A percentile compares a stretch with the other conserved stretches of the same genome.
Conservation (phyloP, 2,797 vertebrate species). For the Sebastiscus albofasciatus region DNA sequence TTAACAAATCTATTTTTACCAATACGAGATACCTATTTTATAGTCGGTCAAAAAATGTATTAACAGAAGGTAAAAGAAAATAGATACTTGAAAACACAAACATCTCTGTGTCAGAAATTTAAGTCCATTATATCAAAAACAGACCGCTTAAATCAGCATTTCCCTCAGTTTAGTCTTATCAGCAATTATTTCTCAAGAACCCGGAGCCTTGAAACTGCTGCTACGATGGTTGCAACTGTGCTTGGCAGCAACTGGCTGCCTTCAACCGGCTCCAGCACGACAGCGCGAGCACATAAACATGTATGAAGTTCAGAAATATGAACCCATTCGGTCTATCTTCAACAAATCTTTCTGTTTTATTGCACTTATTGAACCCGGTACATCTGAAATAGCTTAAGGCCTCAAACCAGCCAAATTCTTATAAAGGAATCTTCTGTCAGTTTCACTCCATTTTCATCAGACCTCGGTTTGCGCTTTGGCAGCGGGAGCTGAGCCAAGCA, state of each 20-base stretch:
- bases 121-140: slow-evolving; percentile 6
- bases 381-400: slow-evolving; percentile 69
- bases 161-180: slow-evolving; percentile 22
- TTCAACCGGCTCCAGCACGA: slow-evolving; percentile 40
- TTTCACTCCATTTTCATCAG: slow-evolving; percentile 70
- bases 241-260: slow-evolving; percentile 39
- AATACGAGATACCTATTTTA: background rate
- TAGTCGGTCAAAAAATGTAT: background rate
- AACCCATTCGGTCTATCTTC: slow-evolving; percentile 31
- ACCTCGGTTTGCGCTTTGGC: slow-evolving; percentile 59
- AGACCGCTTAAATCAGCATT: slow-evolving; percentile 8
- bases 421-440: slow-evolving; percentile 68
- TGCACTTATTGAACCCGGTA: slow-evolving; percentile 54
- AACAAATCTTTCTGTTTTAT: slow-evolving; percentile 41
- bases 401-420: slow-evolving; percentile 53
- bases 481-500: slow-evolving; percentile 74
- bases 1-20: background rate
- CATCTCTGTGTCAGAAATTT: background rate
- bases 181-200: slow-evolving; percentile 2
- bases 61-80: background rate
- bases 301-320: slow-evolving; percentile 43
- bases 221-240: slow-evolving; percentile 22
- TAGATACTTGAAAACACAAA: background rate
- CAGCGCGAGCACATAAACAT: slow-evolving; percentile 28
- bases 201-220: slow-evolving; percentile 12